phyloP scores from a whole-genome alignment of 1,140 invertebrate species.

The Bombus pascuorum region DNA sequence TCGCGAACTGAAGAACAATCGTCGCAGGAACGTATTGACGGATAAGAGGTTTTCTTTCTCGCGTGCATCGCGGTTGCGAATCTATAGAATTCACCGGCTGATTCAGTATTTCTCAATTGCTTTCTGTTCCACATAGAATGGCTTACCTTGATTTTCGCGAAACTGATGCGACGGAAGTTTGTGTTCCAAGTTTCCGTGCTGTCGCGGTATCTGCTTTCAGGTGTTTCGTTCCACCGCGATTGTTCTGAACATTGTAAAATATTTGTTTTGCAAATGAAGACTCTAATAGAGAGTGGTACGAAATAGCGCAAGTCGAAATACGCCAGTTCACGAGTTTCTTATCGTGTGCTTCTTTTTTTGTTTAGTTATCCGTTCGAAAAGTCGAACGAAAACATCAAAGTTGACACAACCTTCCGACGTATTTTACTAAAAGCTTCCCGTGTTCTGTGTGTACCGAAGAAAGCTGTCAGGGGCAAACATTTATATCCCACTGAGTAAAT shows the following conservation, averaged over 20 bases:
- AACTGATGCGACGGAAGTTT: neutral
- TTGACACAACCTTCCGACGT: neutral
- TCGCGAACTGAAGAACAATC: neutral
- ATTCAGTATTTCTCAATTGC: constrained; percentile 2
- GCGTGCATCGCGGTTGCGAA: neutral
- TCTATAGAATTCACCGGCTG: neutral
- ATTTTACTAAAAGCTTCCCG: neutral
- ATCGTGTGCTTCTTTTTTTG: neutral
- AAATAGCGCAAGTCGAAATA: too few species aligned
- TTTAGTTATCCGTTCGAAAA: neutral
- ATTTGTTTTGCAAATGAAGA: neutral
- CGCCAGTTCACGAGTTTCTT: neutral
- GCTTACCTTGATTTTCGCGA: neutral
- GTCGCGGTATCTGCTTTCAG: neutral
- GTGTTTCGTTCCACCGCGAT: neutral
- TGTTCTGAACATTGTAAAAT: neutral
- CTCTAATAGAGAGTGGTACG: neutral
- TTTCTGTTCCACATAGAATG: neutral
- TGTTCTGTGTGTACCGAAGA: neutral
- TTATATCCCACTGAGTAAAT: constrained; percentile 6
- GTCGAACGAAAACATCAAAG: neutral
- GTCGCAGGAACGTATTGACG: neutral
- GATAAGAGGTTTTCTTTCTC: neutral
- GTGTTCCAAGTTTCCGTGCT: neutral
- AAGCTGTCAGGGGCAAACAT: constrained; percentile 21